Evolutionary conservation across 1,140 invertebrate species (phyloP).

Genomic region (Pemphigus obesinymphae): DNA sequence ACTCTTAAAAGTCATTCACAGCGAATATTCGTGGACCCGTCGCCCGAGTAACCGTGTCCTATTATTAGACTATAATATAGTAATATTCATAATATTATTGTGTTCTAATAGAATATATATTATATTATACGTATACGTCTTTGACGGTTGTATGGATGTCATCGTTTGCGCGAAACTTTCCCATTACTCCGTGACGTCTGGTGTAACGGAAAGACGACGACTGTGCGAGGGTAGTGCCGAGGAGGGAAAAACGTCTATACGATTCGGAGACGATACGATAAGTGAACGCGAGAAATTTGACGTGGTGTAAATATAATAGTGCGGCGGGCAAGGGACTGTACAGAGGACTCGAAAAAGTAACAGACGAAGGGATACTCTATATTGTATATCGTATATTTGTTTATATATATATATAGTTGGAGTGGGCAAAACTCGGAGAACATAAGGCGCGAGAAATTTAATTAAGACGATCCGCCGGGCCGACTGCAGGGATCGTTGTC

Average conservation of each 20-base stretch:
- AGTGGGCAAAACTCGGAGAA: slow-evolving; percentile 16
- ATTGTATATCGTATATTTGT: not conserved
- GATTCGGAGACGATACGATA: not conserved
- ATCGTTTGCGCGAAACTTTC: not conserved
- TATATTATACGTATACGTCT: not conserved
- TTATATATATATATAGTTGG: not conserved
- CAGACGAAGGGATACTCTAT: not conserved
- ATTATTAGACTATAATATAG: too few relatives aligned
- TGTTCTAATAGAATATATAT: not conserved
- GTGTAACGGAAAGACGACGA: not conserved
- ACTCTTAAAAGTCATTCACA: too few relatives aligned
- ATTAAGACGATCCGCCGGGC: slow-evolving; percentile 18
- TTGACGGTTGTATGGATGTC: not conserved
- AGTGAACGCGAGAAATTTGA: not conserved
- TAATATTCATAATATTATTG: too few relatives aligned
- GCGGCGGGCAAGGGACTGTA: too few relatives aligned
- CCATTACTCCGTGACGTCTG: not conserved
- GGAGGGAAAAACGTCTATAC: not conserved
- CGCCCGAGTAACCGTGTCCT: too few relatives aligned
- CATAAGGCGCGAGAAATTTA: slow-evolving; percentile 41
- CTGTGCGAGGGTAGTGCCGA: too few relatives aligned
- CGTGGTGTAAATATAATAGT: not conserved
- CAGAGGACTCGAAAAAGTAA: not conserved
- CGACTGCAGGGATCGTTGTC: not conserved
- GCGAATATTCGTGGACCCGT: too few relatives aligned